Conservation (phyloP, 2,888 invertebrate genomes). For the Orthonychiurus folsomi region DNA sequence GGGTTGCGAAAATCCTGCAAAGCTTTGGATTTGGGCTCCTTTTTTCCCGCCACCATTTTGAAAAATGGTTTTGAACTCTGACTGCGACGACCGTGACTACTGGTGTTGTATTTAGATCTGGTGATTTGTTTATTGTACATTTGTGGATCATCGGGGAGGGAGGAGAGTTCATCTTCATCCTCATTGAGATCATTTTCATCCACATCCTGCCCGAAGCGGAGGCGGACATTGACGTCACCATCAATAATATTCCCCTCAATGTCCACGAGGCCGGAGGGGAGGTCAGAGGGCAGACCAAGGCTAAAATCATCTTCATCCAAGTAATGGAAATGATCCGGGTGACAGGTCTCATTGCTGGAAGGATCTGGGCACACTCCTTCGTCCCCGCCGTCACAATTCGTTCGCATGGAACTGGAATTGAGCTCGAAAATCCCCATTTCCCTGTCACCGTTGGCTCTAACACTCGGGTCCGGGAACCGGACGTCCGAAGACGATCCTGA, state of each 20-base stretch:
- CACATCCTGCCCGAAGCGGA: constrained; percentile 33
- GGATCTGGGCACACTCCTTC: too few species aligned
- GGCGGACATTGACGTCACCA: constrained; percentile 22
- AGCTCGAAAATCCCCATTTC: not conserved
- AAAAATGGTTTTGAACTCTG: not conserved
- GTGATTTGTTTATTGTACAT: not conserved
- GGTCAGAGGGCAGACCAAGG: constrained; percentile 33
- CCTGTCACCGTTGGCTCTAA: not conserved
- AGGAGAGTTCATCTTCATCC: constrained; percentile 10
- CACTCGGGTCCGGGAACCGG: not conserved
- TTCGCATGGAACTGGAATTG: not conserved
- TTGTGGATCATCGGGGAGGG: constrained; percentile 6
- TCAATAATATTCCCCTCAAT: constrained; percentile 34
- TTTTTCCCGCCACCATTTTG: not conserved
- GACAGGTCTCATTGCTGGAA: not conserved
- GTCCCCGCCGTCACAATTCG: not conserved
- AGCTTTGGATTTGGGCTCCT: not conserved
- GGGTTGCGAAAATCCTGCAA: constrained; percentile 7
- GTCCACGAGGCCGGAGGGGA: constrained; percentile 38
- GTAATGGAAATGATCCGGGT: not conserved
- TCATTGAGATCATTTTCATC: constrained; percentile 16
- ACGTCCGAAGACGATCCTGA: not conserved
- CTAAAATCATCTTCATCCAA: constrained; percentile 29
- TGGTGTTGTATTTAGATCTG: not conserved
- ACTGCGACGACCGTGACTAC: not conserved